These are phyloP conservation scores for Orthosia gothica DNA, from an alignment of 2,888 invertebrate species.

Conservation along the genomic window DNA sequence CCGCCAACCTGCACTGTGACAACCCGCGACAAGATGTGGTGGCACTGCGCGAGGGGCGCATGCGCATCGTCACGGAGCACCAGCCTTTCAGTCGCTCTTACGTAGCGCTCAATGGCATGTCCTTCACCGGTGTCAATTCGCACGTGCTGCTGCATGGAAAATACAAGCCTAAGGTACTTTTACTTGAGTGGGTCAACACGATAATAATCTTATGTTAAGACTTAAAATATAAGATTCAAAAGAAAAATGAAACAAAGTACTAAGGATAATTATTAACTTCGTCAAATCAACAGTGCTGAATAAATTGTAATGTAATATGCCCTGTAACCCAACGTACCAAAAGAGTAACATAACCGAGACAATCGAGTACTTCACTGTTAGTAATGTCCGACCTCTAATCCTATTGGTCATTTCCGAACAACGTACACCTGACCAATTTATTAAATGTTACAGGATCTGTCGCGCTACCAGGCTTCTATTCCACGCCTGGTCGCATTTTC, in stretches of 20 bases:
- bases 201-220: too few relatives aligned
- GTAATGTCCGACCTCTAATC: too few relatives aligned
- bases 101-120: slow-evolving; percentile 77
- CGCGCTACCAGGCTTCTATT: slow-evolving; percentile 78
- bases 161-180: slow-evolving; percentile 74
- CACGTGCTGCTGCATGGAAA: slow-evolving; percentile 77
- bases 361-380: too few relatives aligned
- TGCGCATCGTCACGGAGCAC: slow-evolving; percentile 91
- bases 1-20: slow-evolving; percentile 93
- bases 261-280: too few relatives aligned
- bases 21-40: slow-evolving; percentile 88
- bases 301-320: too few relatives aligned
- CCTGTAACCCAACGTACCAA: too few relatives aligned
- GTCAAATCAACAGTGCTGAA: too few relatives aligned
- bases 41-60: slow-evolving; percentile 87
- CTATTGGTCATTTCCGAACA: too few relatives aligned
- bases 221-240: too few relatives aligned
- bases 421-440: background rate
- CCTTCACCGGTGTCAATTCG: slow-evolving; percentile 76
- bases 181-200: background rate
- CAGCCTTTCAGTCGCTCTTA: slow-evolving; percentile 90
- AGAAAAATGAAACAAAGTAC: too few relatives aligned
- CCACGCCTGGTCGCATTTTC: slow-evolving; percentile 80
- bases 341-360: too few relatives aligned
- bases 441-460: slow-evolving; percentile 55